These are phyloP conservation scores for Camponotus vicinus DNA, from an alignment of 1,140 invertebrate species.

Conservation along the genomic window DNA sequence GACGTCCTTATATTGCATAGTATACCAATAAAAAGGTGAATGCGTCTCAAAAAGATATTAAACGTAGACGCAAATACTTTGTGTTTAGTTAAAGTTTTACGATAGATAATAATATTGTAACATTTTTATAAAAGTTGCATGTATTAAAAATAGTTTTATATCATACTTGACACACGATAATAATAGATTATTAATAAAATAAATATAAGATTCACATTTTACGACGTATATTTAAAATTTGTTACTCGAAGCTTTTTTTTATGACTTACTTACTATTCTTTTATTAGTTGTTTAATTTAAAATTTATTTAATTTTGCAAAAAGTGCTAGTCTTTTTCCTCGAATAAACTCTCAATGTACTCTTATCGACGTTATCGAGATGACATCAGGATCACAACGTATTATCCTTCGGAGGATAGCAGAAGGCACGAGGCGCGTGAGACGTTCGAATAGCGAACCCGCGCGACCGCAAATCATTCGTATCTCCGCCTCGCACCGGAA, in stretches of 20 bases:
- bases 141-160: background rate
- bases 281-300: background rate
- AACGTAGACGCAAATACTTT: background rate
- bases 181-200: conserved; percentile 11
- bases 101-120: conserved; percentile 16
- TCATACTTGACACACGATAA: background rate
- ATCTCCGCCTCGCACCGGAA: conserved; percentile 48
- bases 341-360: conserved; percentile 12
- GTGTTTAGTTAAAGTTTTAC: conserved; percentile 23
- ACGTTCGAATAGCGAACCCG: conserved; percentile 55
- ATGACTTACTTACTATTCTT: background rate
- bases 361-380: conserved; percentile 51
- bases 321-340: background rate
- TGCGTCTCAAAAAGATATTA: background rate
- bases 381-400: conserved; percentile 60
- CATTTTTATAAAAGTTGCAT: background rate
- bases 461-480: conserved; percentile 69
- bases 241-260: background rate
- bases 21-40: background rate
- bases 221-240: conserved; percentile 3
- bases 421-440: conserved; percentile 40
- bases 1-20: background rate
- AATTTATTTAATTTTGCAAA: background rate
- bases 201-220: conserved; percentile 18
- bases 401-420: conserved; percentile 67